phyloP scores from a whole-genome alignment of 2,113 vertebrate genomes.

The Chunga burmeisteri region DNA sequence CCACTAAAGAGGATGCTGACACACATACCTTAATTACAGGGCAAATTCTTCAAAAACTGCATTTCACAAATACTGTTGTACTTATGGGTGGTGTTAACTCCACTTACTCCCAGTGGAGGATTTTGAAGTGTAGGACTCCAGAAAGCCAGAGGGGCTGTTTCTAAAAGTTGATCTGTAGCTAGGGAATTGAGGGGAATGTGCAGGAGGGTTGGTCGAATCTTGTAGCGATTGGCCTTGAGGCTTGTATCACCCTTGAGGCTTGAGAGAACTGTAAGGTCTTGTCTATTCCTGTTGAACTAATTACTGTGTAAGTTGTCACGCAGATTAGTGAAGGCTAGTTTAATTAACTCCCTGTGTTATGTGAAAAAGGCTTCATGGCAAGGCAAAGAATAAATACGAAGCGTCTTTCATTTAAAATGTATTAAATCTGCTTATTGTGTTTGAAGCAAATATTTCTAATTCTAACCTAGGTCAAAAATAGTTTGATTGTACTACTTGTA shows the following conservation, averaged over 20 bases:
- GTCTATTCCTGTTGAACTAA: constrained; percentile 66
- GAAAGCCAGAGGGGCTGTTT: not conserved
- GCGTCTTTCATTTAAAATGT: not conserved
- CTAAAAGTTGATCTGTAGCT: not conserved
- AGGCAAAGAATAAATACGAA: constrained; percentile 3
- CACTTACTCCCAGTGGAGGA: not conserved
- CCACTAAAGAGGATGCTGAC: constrained; percentile 42
- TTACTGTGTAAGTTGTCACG: constrained; percentile 53
- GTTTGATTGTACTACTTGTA: rapidly evolving
- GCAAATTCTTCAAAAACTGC: constrained; percentile 14
- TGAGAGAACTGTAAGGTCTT: constrained; percentile 53
- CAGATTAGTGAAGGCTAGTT: constrained; percentile 44
- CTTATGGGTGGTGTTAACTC: not conserved
- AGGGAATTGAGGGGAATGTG: not conserved
- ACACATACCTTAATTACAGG: constrained; percentile 44
- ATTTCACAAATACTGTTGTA: not conserved
- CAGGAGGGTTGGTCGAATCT: not conserved
- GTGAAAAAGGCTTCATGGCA: constrained; percentile 5
- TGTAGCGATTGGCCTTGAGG: not conserved
- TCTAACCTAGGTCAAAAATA: not conserved
- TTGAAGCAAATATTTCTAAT: constrained; percentile 12
- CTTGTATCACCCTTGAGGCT: not conserved
- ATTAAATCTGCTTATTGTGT: not conserved
- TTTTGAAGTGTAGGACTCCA: not conserved
- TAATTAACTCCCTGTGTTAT: constrained; percentile 57